Conservation (phyloP, 2,113 vertebrate species). For the Malurus cyaneus region DNA sequence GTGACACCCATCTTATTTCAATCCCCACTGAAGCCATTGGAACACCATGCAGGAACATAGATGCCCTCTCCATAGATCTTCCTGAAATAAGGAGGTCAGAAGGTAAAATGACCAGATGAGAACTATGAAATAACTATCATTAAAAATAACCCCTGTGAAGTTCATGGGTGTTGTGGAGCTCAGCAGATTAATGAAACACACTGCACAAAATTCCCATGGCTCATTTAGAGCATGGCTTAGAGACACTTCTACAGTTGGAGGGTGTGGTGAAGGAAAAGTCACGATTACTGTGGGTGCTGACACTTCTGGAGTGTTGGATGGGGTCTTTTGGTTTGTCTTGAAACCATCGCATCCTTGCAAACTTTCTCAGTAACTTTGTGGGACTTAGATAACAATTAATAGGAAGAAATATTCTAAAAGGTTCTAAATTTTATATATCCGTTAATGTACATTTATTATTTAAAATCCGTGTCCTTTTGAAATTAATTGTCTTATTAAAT, state of each 20-base stretch:
- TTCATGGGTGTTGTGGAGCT: neutral
- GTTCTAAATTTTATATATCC: neutral
- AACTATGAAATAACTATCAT: neutral
- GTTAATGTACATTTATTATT: neutral
- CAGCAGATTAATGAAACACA: neutral
- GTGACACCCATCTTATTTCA: neutral
- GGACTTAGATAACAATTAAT: neutral
- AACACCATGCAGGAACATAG: neutral
- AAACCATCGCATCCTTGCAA: neutral
- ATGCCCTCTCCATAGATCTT: neutral
- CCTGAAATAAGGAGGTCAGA: neutral
- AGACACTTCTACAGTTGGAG: fast-evolving
- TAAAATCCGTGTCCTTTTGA: neutral
- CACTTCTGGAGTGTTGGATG: neutral
- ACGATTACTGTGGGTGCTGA: neutral
- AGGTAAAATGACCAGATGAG: neutral
- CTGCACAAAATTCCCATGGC: neutral
- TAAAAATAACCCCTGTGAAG: neutral
- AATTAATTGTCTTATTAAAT: neutral
- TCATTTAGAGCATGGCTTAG: neutral
- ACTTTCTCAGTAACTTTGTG: neutral
- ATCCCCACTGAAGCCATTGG: neutral
- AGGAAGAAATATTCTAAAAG: neutral
- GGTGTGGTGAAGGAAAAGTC: neutral
- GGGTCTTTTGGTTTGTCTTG: neutral